Evolutionary conservation across 2,888 invertebrate genomes (phyloP), one percentile per base, ranked within the genome.

Genomic region (Yponomeuta cagnagella): DNA sequence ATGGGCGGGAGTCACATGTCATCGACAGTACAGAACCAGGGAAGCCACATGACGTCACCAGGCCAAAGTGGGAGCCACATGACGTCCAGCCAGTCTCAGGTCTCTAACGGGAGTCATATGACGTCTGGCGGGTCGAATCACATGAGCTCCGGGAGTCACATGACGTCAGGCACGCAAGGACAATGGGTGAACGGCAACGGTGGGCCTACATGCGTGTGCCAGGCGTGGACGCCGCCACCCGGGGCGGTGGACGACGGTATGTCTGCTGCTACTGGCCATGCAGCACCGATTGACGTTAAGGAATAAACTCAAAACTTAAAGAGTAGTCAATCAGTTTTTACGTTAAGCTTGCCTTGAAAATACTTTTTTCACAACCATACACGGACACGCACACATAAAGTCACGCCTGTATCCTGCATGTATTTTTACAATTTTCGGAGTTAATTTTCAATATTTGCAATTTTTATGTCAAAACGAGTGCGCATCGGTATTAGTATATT

Each of bases 141-240:
- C 37, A 12, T 33, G 63, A 10, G 58, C 30, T 33, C 67, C 37
- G 37, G 58, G 48, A 23, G 30, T 23, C n/a, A 52, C 37, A 66
- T 68, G 63, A 33, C 48, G n/a, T 75, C 84, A 0, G 80, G 80
- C 12, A 79, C 80, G 15, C 81, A 82, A 31, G 68, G 23, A 12
- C 79, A 82, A 68, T 72, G 78, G 2, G 64, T 33, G 6, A 58
- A 68, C 2, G 80, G 80, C 12, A 77, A 75, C 0, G 79, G 80
- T 37, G 90, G 88, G 0, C 90, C 88, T 0, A 82, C 87, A 0
- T 92, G 91, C 72, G 85, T 92, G 1, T 92, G 92, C 74, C 90
- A 90, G 73, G 81, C 91, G 0, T 90, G 90, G 89, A 86, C 87
- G 0, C 90, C 90, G 69, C 88, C 88, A 1, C 80, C 73, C 8